Percentiles rank a stretch among this genome's conserved stretches.
These are phyloP conservation scores for Drosophila hawaiiensis DNA, from an alignment of 2,888 invertebrate genomes.

Conservation along the genomic window DNA sequence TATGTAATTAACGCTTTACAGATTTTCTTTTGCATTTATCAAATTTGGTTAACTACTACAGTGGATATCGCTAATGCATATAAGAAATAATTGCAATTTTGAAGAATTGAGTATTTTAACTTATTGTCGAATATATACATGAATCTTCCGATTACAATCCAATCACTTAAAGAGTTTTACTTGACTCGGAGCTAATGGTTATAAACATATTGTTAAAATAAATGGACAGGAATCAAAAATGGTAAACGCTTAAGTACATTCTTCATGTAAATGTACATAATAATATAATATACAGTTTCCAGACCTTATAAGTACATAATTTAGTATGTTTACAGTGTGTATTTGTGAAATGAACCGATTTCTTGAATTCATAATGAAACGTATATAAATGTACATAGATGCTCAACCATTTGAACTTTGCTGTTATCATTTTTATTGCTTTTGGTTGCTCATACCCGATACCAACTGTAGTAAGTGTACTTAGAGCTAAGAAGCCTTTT, in stretches of 20 bases:
- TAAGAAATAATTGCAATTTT: slow-evolving; percentile 24
- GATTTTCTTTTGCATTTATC: slow-evolving; percentile 30
- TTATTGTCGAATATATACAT: slow-evolving; percentile 19
- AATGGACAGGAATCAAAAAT: background rate
- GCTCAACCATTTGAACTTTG: slow-evolving; percentile 12
- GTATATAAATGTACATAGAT: slow-evolving; percentile 4
- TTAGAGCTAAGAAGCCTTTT: slow-evolving; percentile 63
- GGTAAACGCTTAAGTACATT: slow-evolving; percentile 4
- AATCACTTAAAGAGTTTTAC: slow-evolving; percentile 11
- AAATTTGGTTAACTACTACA: slow-evolving; percentile 51
- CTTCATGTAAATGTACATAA: background rate
- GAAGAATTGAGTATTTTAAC: slow-evolving; percentile 10
- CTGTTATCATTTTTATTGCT: slow-evolving; percentile 41
- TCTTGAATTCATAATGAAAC: slow-evolving; percentile 1
- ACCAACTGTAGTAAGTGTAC: slow-evolving; percentile 48
- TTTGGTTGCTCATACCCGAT: slow-evolving; percentile 42
- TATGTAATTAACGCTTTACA: slow-evolving; percentile 61
- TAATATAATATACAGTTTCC: background rate
- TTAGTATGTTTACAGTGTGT: background rate
- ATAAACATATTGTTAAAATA: slow-evolving; percentile 10
- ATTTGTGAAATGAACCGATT: background rate
- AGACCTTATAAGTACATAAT: slow-evolving; percentile 1
- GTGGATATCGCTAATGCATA: slow-evolving; percentile 42
- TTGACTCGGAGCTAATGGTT: slow-evolving; percentile 5
- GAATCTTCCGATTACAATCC: background rate